These are phyloP conservation scores for Pammene aurita DNA, from an alignment of 2,888 invertebrate genomes.

Conservation along the genomic window DNA sequence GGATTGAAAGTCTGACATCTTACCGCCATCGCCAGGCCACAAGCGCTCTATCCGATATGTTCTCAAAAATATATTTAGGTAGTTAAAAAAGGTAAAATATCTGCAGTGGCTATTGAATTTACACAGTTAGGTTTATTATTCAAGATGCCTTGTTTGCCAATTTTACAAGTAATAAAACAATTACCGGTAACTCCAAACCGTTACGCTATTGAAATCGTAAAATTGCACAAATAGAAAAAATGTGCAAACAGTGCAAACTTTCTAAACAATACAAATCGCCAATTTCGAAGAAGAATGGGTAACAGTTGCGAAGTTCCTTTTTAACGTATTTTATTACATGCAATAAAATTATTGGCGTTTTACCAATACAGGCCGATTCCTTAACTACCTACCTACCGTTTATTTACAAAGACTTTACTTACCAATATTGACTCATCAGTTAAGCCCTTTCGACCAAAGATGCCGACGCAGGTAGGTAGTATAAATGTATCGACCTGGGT, in stretches of 20 bases:
- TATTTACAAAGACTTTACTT: neutral
- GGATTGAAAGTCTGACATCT: no score
- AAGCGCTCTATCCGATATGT: no score
- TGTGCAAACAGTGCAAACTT: constrained; percentile 33
- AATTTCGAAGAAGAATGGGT: constrained; percentile 23
- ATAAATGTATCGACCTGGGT: constrained; percentile 15
- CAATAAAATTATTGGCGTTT: constrained; percentile 25
- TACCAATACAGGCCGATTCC: neutral
- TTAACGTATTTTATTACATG: constrained; percentile 20
- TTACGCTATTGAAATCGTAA: constrained; percentile 20
- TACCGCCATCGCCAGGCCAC: no score
- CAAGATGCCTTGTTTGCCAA: neutral
- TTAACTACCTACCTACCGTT: neutral
- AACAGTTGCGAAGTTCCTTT: constrained; percentile 18
- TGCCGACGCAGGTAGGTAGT: constrained; percentile 7
- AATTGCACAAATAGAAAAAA: constrained; percentile 29
- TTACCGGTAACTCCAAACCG: constrained; percentile 15
- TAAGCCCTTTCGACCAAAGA: constrained; percentile 7
- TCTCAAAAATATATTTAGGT: neutral
- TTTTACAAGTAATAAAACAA: constrained; percentile 30
- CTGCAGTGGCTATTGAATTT: constrained; percentile 8
- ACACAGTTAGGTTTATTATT: constrained; percentile 15
- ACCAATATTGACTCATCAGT: neutral
- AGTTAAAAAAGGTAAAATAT: neutral
- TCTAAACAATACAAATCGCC: constrained; percentile 21